Evolutionary conservation across 2,113 vertebrate species (phyloP).

Genomic region (Aptenodytes forsteri): DNA sequence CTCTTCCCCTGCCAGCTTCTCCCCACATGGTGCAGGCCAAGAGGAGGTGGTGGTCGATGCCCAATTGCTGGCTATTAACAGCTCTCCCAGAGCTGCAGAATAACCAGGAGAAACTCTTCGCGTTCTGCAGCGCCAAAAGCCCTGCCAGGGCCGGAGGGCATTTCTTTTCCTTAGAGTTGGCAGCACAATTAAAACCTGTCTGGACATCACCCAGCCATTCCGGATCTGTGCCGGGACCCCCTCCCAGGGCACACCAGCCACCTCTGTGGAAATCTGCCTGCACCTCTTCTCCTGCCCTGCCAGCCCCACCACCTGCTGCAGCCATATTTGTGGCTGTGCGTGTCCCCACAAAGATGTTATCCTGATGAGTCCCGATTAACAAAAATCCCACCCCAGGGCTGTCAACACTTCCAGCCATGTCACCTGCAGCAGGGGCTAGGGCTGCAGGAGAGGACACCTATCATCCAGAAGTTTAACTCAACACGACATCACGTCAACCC

Average conservation of each 20-base stretch:
- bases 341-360: accelerated
- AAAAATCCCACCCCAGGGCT: background rate
- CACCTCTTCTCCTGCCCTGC: background rate
- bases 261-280: background rate
- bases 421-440: background rate
- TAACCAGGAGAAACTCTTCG: background rate
- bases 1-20: background rate
- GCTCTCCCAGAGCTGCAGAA: background rate
- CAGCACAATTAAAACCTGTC: background rate
- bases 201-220: background rate
- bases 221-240: accelerated
- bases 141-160: background rate
- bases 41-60: accelerated
- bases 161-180: background rate
- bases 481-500: accelerated
- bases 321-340: too few species aligned
- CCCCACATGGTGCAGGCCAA: accelerated
- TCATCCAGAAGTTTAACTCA: background rate
- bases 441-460: background rate
- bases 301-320: background rate
- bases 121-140: background rate
- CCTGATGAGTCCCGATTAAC: accelerated
- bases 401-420: accelerated
- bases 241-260: background rate
- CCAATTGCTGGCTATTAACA: background rate